Percentiles rank a stretch among this genome's conserved stretches.
phyloP scores from a whole-genome alignment of 2,888 invertebrate species.

The Eumacrocentrus americanus region DNA sequence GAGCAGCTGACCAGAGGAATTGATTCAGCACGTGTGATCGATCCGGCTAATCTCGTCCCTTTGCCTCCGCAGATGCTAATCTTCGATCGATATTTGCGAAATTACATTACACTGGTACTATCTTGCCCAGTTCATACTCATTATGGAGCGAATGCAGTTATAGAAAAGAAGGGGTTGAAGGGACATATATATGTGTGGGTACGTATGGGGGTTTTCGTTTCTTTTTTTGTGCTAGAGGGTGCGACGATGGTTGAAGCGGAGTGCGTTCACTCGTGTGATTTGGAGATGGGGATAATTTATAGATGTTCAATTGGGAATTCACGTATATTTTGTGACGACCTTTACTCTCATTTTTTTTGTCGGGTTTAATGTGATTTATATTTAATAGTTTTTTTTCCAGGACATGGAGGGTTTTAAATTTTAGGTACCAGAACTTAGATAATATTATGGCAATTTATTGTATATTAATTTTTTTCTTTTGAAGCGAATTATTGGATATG shows the following conservation, averaged over 20 bases:
- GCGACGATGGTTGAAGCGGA: background rate
- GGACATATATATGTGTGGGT: no score
- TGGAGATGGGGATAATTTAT: conserved; percentile 5
- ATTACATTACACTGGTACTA: conserved; percentile 32
- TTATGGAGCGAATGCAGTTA: no score
- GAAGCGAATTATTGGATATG: no score
- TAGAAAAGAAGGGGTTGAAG: no score
- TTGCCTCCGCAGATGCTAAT: conserved; percentile 54
- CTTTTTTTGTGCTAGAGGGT: background rate
- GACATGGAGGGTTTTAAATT: background rate
- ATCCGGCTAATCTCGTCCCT: conserved; percentile 56
- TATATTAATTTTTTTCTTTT: no score
- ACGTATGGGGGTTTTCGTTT: background rate
- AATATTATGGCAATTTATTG: no score
- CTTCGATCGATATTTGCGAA: conserved; percentile 47
- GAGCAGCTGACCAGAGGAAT: conserved; percentile 58
- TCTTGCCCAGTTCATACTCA: no score
- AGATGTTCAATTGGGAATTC: conserved; percentile 5
- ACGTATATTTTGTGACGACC: background rate
- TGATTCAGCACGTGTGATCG: conserved; percentile 57
- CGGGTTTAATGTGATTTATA: background rate
- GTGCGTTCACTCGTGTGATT: conserved; percentile 10
- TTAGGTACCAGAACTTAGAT: no score
- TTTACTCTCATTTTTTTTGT: background rate
- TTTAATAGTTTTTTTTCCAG: background rate